Percentiles rank a stretch among this genome's conserved stretches.
Conservation (phyloP, 2,113 vertebrate genomes). For the Campylomormyrus numenius region DNA sequence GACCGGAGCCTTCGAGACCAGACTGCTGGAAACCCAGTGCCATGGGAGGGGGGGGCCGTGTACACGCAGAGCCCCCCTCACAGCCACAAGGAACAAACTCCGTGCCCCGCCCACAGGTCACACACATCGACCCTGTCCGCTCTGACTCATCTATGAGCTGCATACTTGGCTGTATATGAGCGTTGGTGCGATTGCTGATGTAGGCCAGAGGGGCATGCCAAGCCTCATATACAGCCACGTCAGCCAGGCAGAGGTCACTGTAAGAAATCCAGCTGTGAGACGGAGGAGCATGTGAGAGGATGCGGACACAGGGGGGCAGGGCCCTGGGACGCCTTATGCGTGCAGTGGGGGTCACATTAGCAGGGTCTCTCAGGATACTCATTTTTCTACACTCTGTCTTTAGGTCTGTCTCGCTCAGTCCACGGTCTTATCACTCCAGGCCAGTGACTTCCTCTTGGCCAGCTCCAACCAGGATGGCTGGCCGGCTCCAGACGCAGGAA, state of each 20-base stretch:
- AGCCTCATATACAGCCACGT: neutral
- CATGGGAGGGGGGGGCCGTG: neutral
- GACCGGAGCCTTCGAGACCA: neutral
- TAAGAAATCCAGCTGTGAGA: neutral
- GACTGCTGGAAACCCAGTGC: neutral
- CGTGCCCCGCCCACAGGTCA: neutral
- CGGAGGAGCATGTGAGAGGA: neutral
- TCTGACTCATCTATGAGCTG: neutral
- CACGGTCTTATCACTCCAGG: constrained; percentile 86
- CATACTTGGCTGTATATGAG: neutral
- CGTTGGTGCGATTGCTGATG: neutral
- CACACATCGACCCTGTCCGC: neutral
- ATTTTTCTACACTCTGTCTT: neutral
- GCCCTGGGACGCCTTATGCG: neutral
- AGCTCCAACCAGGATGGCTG: constrained; percentile 95
- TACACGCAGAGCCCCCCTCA: neutral
- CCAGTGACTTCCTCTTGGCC: constrained; percentile 93
- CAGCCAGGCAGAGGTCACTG: neutral
- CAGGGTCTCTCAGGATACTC: neutral
- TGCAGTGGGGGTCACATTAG: neutral
- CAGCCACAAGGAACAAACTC: neutral
- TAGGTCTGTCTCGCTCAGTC: constrained; percentile 38
- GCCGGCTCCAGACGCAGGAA: constrained; percentile 46
- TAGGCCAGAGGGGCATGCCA: neutral
- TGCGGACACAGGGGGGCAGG: neutral